Evolutionary conservation across 2,888 invertebrate species (phyloP), one percentile per base, ranked within the genome.

Genomic region (Drosophila flavopinicola): DNA sequence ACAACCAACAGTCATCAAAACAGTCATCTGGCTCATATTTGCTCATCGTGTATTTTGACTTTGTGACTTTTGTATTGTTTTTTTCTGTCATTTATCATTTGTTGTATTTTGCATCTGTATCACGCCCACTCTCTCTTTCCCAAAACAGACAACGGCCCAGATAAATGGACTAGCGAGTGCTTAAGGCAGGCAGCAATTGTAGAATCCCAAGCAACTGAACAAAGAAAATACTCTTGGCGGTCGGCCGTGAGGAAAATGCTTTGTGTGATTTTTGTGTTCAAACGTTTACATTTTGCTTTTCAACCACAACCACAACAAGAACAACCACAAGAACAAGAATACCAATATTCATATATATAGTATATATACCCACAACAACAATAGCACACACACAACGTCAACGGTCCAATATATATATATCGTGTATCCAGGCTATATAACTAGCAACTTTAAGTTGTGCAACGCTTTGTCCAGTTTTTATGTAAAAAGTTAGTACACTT

Each of bases 61-160:
- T 57, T 72, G 44, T 72, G 72, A 76, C 73, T 72, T 72, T 66
- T 76, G 77, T 57, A 39, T 64, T 58, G 39, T 51, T 39, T 64
- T 47, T 39, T 61, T 52, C 29, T 56, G 58, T 25, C n/a, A 17
- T 38, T 66, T 60, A 39, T 56, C 33, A 44, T 60, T 63, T 87
- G 48, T 47, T 84, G 59, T 88, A 61, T 66, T 66, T 66, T 63
- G 49, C 85, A 64, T 87, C 54, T 82, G 51, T 76, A 72, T 76
- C 64, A 76, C 71, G 54, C 66, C 66, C 70, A 65, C 13, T 56
- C 70, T 70, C 35, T 74, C 57, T 71, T 48, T 67, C 73, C 57
- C 68, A 74, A 49, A 48, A 89, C 89, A 90, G 90, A 88, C 90
- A 91, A 90, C 83, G 90, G 90, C 90, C 90, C 88, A 91, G 90